These are phyloP conservation scores for Eumeta japonica DNA, from an alignment of 1,140 invertebrate species.

Conservation along the genomic window DNA sequence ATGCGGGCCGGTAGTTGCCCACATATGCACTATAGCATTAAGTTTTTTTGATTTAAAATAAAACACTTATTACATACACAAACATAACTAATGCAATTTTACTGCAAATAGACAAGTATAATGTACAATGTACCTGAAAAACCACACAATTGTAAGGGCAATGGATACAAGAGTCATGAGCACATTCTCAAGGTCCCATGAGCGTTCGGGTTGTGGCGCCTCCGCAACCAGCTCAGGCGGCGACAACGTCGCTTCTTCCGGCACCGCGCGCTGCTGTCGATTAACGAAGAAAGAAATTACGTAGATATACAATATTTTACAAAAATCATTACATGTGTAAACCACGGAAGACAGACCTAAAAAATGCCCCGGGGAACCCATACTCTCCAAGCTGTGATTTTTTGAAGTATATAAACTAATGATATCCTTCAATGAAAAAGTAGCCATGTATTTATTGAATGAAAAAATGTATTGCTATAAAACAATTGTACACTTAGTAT, in stretches of 20 bases:
- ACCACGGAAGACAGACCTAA: background rate
- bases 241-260: conserved; percentile 6
- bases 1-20: no score
- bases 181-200: conserved; percentile 48
- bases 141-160: conserved; percentile 46
- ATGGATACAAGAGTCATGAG: conserved; percentile 47
- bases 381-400: no score
- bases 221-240: conserved; percentile 21
- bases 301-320: background rate
- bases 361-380: background rate
- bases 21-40: no score
- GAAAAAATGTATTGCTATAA: no score
- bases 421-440: no score
- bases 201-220: conserved; percentile 21
- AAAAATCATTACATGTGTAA: background rate
- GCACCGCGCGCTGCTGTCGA: background rate
- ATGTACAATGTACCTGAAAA: conserved; percentile 42
- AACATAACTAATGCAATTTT: no score
- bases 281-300: background rate
- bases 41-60: no score
- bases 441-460: no score
- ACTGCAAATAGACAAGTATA: no score
- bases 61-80: no score
- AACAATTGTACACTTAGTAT: no score
- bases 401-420: no score